phyloP scores from a whole-genome alignment of 2,113 vertebrate species.

The Heterocephalus glaber region DNA sequence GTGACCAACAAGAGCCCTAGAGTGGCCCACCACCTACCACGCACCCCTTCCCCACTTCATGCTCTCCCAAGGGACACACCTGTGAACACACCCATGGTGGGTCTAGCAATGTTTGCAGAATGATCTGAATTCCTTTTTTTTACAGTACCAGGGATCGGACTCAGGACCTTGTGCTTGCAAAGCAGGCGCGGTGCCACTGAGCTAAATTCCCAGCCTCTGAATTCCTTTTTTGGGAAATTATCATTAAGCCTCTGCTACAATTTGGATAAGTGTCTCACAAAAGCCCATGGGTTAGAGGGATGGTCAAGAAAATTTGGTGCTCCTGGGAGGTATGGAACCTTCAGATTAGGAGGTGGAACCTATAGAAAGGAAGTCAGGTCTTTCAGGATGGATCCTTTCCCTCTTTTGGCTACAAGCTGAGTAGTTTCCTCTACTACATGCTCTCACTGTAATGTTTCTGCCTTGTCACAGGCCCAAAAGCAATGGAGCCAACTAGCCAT shows the following conservation, averaged over 20 bases:
- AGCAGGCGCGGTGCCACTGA: too few species aligned
- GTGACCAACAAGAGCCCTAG: background rate
- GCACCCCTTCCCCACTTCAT: background rate
- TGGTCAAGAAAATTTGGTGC: background rate
- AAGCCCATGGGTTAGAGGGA: background rate
- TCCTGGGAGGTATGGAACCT: too few species aligned
- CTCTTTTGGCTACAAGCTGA: background rate
- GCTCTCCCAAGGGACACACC: background rate
- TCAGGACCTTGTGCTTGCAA: too few species aligned
- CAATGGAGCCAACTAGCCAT: background rate
- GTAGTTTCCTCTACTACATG: too few species aligned
- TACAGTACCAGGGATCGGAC: too few species aligned
- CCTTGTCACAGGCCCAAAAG: background rate
- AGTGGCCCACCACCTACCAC: rapidly evolving
- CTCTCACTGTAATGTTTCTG: background rate
- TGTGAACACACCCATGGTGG: rapidly evolving
- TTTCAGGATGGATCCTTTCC: background rate
- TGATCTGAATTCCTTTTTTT: background rate
- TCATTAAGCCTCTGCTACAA: background rate
- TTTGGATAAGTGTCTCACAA: background rate
- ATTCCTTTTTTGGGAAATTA: background rate
- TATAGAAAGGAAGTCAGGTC: background rate
- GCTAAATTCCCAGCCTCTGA: too few species aligned
- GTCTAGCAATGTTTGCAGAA: background rate
- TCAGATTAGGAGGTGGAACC: background rate